Base-by-base conservation (phyloP, 2,888 invertebrate species). In the Odontomyia ornata region DNA sequence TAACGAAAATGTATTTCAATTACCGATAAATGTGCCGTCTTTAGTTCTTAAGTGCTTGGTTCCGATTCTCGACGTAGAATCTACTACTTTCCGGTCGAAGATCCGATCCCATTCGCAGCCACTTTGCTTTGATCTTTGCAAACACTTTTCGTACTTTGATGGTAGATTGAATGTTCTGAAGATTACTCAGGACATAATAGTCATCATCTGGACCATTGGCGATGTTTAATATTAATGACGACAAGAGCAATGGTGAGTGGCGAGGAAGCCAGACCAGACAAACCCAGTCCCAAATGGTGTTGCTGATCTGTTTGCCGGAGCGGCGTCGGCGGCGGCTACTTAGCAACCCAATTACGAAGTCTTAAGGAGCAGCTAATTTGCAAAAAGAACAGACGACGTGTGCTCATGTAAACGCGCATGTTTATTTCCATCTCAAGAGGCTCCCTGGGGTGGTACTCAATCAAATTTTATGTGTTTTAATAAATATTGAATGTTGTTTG, bases 351-450 rank as follows among this genome's bases (percentile, higher is more conserved):
- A 73, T 73, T 73, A 73, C 56, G 73, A 57, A 57, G 57, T 73
- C 57, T 73, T 73, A 73, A 73, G 73, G 57, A 73, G 60, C 73
- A 73, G 60, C 57, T 73, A 73, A 73, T 73, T 73, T 73, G 73
- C 73, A 73, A 73, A 73, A 73, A 73, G 69, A 69, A 23, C 43
- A 65, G 65, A 23, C 46, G 73, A 60, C 73, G 73, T 73, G 73
- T 73, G 73, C 73, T 73, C 73, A 57, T 73, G 73, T 73, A 57
- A 73, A 73, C 73, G 28, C 57, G 46, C 57, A 57, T 73, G 57
- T 73, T 57, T 73, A 30, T 57, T 57, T 56, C 60, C 36, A 72
- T 57, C 21, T 73, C 73, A 73, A 73, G 73, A 60, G 73, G 73
- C 60, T 73, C 73, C 73, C 57, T 23, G 36, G 60, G 60, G 73